These are phyloP conservation scores for Zhuqinia jingwanae DNA, from an alignment of 2,888 invertebrate genomes.

Conservation along the genomic window DNA sequence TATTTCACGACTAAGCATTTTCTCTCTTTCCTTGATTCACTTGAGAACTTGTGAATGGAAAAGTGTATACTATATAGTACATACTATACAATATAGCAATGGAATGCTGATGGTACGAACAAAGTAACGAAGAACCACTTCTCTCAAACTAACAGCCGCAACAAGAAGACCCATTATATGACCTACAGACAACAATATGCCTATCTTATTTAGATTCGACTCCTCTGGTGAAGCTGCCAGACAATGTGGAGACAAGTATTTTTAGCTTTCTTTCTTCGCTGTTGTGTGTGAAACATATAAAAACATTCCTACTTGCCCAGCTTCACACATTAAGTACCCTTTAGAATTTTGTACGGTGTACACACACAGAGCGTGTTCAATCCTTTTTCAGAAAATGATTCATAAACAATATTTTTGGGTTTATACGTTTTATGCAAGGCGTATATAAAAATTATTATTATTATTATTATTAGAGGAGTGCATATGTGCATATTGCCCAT, in stretches of 20 bases:
- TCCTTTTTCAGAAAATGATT: constrained; percentile 66
- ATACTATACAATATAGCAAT: background rate
- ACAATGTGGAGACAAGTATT: constrained; percentile 73
- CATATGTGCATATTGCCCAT: too few relatives aligned
- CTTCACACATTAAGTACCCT: background rate
- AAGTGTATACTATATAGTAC: background rate
- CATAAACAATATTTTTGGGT: constrained; percentile 60
- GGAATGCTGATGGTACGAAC: background rate
- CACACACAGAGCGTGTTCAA: constrained; percentile 38
- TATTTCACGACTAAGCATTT: constrained; percentile 22
- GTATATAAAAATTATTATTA: background rate
- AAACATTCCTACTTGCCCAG: constrained; percentile 14
- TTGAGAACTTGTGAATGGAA: constrained; percentile 23
- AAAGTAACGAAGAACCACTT: constrained; percentile 4
- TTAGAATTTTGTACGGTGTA: background rate
- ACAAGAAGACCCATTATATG: constrained; percentile 38
- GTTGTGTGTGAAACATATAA: constrained; percentile 56
- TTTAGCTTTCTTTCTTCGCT: constrained; percentile 63
- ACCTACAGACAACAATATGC: constrained; percentile 63
- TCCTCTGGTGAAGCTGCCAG: constrained; percentile 52
- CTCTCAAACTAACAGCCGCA: background rate
- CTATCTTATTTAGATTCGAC: constrained; percentile 15
- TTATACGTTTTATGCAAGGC: constrained; percentile 10
- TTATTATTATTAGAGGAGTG: too few relatives aligned
- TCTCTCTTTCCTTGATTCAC: background rate